phyloP scores from a whole-genome alignment of 1,140 invertebrate genomes.

The Augochlora pura region DNA sequence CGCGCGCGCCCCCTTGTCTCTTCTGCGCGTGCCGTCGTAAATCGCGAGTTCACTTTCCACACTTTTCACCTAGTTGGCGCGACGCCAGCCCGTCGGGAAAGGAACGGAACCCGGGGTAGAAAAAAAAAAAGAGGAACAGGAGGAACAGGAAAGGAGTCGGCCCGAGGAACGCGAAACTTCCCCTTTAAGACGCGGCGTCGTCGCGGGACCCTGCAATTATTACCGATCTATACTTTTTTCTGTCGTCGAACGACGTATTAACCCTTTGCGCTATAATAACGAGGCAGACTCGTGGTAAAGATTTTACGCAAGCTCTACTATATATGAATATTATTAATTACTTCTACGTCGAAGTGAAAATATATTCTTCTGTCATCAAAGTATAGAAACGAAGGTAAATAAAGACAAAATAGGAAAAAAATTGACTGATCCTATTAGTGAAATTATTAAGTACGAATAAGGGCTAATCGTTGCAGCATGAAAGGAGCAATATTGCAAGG shows the following conservation, averaged over 20 bases:
- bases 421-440: no score
- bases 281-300: no score
- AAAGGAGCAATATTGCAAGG: no score
- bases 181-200: slow-evolving; percentile 74
- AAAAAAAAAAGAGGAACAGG: slow-evolving; percentile 36
- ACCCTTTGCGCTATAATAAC: no score
- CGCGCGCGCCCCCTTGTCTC: slow-evolving; percentile 31
- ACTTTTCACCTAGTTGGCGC: slow-evolving; percentile 80
- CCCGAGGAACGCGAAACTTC: slow-evolving; percentile 73
- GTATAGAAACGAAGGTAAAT: no score
- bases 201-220: slow-evolving; percentile 34
- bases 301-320: no score
- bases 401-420: no score
- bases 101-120: slow-evolving; percentile 46
- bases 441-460: no score
- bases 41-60: slow-evolving; percentile 77
- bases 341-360: no score
- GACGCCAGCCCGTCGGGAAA: slow-evolving; percentile 68
- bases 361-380: no score
- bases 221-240: slow-evolving; percentile 18
- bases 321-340: no score
- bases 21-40: slow-evolving; percentile 66
- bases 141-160: slow-evolving; percentile 46
- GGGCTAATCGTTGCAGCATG: no score
- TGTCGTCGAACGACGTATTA: not conserved